Evolutionary conservation across 2,113 vertebrate genomes (phyloP).

Genomic region (Bombycilla garrulus): DNA sequence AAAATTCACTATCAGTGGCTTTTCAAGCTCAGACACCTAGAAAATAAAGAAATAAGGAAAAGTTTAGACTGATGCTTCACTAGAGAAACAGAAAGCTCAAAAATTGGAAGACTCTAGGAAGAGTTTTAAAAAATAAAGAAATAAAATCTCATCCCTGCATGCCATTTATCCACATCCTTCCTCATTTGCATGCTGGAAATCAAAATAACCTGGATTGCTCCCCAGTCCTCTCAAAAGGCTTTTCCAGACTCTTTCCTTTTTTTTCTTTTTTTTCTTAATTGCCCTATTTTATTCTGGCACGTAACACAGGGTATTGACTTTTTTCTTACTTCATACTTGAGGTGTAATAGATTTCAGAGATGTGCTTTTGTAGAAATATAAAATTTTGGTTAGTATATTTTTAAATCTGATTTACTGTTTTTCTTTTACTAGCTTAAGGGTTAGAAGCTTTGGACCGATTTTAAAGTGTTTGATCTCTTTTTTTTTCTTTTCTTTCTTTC

Average conservation of each 20-base stretch:
- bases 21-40: neutral
- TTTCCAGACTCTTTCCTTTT: neutral
- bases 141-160: neutral
- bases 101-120: neutral
- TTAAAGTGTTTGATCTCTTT: constrained; percentile 25
- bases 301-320: neutral
- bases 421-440: constrained; percentile 32
- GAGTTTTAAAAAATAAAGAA: neutral
- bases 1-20: neutral
- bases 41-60: neutral
- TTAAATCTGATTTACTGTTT: constrained; percentile 31
- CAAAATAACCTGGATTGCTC: neutral
- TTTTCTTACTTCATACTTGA: neutral
- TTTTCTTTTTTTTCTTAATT: neutral
- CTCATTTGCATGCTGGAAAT: neutral
- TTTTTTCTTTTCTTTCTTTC: neutral
- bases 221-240: neutral
- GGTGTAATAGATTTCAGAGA: neutral
- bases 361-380: neutral
- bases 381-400: neutral
- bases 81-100: neutral
- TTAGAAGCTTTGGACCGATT: constrained; percentile 34
- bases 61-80: neutral
- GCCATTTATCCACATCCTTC: neutral
- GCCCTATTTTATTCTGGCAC: neutral